phyloP scores from a whole-genome alignment of 2,888 invertebrate species.

The Zygaena filipendulae region DNA sequence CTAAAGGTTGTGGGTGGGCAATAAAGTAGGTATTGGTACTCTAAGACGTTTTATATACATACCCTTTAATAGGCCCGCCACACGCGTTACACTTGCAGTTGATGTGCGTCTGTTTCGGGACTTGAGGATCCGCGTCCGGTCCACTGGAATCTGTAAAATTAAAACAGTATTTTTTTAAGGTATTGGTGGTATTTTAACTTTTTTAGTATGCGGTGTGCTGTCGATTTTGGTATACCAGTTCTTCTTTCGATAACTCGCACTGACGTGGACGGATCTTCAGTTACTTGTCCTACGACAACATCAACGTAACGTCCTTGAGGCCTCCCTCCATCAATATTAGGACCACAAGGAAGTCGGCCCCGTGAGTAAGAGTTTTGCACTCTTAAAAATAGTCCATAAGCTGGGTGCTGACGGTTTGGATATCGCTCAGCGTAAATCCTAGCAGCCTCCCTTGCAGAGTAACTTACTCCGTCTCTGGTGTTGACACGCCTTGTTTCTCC shows the following conservation, averaged over 20 bases:
- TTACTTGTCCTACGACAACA: background rate
- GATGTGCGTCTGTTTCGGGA: too few species aligned
- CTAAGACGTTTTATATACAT: too few species aligned
- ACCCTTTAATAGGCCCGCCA: too few species aligned
- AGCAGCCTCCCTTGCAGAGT: conserved; percentile 4
- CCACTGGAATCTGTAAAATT: too few species aligned
- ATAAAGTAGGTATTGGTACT: too few species aligned
- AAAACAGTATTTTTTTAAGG: too few species aligned
- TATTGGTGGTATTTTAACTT: too few species aligned
- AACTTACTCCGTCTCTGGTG: conserved; percentile 2
- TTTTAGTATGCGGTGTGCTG: too few species aligned
- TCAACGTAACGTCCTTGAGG: background rate
- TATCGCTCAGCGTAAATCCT: conserved; percentile 6
- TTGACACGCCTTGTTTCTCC: conserved; percentile 6
- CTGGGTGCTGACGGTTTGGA: conserved; percentile 3
- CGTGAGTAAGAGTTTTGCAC: conserved; percentile 1
- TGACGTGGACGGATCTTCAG: background rate
- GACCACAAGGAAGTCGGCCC: background rate
- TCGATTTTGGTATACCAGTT: background rate
- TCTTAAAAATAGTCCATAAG: conserved; percentile 4
- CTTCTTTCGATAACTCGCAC: background rate
- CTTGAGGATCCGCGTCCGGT: too few species aligned
- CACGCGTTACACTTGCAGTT: too few species aligned
- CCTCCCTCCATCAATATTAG: background rate
- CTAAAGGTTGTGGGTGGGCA: too few species aligned